Percentiles rank a stretch among this genome's conserved stretches.
These are phyloP conservation scores for Mellilla xanthometata DNA, from an alignment of 2,888 invertebrate genomes.

Conservation along the genomic window DNA sequence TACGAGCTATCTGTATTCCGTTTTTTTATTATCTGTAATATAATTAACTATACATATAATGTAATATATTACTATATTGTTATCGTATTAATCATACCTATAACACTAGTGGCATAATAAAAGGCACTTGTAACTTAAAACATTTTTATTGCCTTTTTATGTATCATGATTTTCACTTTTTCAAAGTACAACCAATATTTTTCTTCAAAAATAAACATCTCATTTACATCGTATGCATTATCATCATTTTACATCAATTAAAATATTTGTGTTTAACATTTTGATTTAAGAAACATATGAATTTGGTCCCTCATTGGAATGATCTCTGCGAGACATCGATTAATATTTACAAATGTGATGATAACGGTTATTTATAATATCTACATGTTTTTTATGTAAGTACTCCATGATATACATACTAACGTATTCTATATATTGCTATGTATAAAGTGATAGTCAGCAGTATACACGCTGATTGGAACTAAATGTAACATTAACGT, in stretches of 20 bases:
- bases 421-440: neutral
- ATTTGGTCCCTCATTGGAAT: conserved; percentile 25
- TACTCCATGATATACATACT: conserved; percentile 38
- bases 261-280: no score
- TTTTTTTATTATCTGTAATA: no score
- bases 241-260: no score
- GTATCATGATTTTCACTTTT: conserved; percentile 4
- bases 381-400: conserved; percentile 11
- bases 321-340: conserved; percentile 3
- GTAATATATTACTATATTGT: no score
- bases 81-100: no score
- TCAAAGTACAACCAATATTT: conserved; percentile 5
- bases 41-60: no score
- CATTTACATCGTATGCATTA: neutral
- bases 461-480: conserved; percentile 30
- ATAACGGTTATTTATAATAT: neutral
- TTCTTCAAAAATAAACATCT: neutral
- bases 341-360: conserved; percentile 27
- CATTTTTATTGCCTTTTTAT: conserved; percentile 11
- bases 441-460: conserved; percentile 30
- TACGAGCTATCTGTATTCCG: no score
- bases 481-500: conserved; percentile 31
- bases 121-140: conserved; percentile 3
- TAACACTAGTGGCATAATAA: neutral
- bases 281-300: conserved; percentile 1